Percentiles rank a stretch among this genome's conserved stretches.
Conservation (phyloP, 2,888 invertebrate genomes). For the Syrista parreyssii region DNA sequence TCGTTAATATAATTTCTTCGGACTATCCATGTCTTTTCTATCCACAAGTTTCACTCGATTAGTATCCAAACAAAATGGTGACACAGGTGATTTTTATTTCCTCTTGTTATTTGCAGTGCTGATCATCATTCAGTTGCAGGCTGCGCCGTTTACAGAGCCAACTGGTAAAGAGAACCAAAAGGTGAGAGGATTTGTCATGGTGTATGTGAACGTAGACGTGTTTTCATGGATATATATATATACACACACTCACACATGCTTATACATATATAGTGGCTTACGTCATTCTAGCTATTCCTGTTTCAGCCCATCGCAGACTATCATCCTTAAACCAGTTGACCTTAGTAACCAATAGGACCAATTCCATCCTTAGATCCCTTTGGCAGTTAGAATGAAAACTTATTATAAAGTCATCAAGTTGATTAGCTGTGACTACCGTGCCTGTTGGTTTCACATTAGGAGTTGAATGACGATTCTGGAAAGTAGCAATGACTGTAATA, state of each 20-base stretch:
- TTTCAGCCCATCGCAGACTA: constrained; percentile 39
- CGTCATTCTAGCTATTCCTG: constrained; percentile 50
- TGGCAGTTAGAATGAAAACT: not conserved
- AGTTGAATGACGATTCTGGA: not conserved
- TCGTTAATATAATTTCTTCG: too few species aligned
- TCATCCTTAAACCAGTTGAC: constrained; percentile 36
- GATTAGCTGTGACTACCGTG: not conserved
- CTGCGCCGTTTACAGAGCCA: too few species aligned
- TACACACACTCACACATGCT: not conserved
- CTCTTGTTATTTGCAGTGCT: constrained; percentile 42
- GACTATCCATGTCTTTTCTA: too few species aligned
- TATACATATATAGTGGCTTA: constrained; percentile 31
- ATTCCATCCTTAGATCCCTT: not conserved
- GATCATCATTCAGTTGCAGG: constrained; percentile 20
- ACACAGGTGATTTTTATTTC: too few species aligned
- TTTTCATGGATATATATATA: not conserved
- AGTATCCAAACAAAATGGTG: too few species aligned
- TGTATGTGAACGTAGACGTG: too few species aligned
- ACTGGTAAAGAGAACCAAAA: too few species aligned
- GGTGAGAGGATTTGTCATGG: too few species aligned
- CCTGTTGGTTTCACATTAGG: not conserved
- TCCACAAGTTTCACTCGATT: too few species aligned
- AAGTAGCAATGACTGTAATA: not conserved
- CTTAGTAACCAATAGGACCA: constrained; percentile 25
- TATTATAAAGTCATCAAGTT: not conserved